Base-by-base conservation (phyloP, 2,888 invertebrate genomes). In the Orchesellides sinensis region DNA sequence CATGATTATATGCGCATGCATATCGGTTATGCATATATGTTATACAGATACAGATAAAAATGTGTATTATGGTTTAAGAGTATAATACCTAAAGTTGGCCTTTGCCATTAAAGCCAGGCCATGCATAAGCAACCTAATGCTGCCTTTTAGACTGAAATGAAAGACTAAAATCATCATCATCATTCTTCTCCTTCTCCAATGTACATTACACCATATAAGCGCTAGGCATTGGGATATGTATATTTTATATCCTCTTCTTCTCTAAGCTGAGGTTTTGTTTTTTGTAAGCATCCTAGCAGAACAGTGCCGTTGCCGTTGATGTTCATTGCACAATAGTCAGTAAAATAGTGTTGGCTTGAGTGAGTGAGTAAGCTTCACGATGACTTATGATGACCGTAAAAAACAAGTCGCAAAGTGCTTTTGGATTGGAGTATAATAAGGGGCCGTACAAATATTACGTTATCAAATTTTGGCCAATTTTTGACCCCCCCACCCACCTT, bases 71-170 rank as follows among this genome's bases (percentile, higher is more conserved):
- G 19, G 23, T 10, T 52, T 17, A 3, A 52, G 14, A 52, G 23
- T 19, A 17, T 21, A 52, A 52, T 52, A 19, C 10, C 14, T 65
- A 29, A 8, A 21, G 17, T 79, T 79, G 79, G 79, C 79, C 79
- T 79, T 79, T 79, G 79, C 72, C 79, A 79, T 79, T 79, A 79
- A 72, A 72, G 32, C 56, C 35, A 72, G 72, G 79, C 79, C 79
- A 63, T 79, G 17, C 32, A 63, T 49, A n/a, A 49, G 21, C 49
- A 17, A 21, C n/a, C 40, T n/a, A 49, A 49, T 21, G 49, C 49
- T 19, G n/a, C 19, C n/a, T n/a, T n/a, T n/a, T n/a, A n/a, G n/a
- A n/a, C n/a, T n/a, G n/a, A n/a, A 49, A 17, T 2, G 2, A 49
- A 12, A 49, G 8, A 49, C 40, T 29, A 66, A 47, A 25, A 66